Evolutionary conservation across 1,140 invertebrate genomes (phyloP), one percentile per base, ranked within the genome.

Genomic region (Euwallacea fornicatus): DNA sequence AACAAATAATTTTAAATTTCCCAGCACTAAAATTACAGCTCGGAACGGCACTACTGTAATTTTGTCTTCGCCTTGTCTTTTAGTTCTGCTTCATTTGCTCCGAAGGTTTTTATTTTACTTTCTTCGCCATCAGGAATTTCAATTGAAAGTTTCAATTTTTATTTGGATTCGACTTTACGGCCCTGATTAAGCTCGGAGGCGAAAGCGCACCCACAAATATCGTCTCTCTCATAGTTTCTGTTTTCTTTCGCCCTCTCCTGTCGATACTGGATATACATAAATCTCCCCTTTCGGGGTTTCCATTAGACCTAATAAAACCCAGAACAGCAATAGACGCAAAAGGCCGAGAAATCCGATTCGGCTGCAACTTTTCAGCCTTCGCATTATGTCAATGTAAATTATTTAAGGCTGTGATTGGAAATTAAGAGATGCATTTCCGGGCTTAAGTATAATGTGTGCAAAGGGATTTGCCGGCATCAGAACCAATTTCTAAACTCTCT

Each of bases 251-350:
- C 3, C n/a, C 7, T 41, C 13, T 47, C 43, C 13, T 33, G 21
- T 33, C 13, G 42, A 63, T 63, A 63, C 61, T 47, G 42, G 42
- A 46, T 42, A 63, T 46, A 44, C 43, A 63, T 63, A 63, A 63
- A 63, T 46, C 61, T 63, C 55, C 16, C 61, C 7, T 46, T 47
- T 44, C 16, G 47, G 43, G 61, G 43, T 47, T 47, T 63, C 61
- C 61, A 63, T 63, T 63, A 63, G 61, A 63, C 61, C 61, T 63
- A 46, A 63, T 63, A 63, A 63, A 63, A 63, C n/a, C 61, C 61
- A 44, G 61, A 63, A 46, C 61, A 63, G 42, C 61, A 63, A 63
- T 63, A 44, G 61, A 46, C 42, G 42, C 13, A 46, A 63, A 63
- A 63, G n/a, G 42, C 61, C 61, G 47, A 11, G 47, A 63, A 63